A percentile compares a stretch with the other conserved stretches of the same genome.
phyloP scores from a whole-genome alignment of 2,113 vertebrate species.

The Labrus mixtus region DNA sequence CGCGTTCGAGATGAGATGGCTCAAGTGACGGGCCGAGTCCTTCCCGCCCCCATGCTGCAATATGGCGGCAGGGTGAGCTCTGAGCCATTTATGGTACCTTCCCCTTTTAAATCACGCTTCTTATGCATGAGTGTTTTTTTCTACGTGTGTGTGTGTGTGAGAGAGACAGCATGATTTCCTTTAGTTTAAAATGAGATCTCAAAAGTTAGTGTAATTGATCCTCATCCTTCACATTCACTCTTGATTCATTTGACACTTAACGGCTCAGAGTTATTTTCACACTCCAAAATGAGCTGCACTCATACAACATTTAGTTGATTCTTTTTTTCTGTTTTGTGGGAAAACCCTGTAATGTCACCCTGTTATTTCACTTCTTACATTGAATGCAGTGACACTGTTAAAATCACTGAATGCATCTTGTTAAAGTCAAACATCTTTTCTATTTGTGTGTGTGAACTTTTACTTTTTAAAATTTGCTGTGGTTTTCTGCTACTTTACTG shows the following conservation, averaged over 20 bases:
- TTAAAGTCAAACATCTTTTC: background rate
- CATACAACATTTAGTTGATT: too few relatives aligned
- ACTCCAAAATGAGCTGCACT: too few relatives aligned
- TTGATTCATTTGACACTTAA: background rate
- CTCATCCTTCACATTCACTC: background rate
- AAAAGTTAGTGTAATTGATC: background rate
- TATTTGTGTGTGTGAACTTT: background rate
- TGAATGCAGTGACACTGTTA: background rate
- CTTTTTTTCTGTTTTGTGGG: background rate
- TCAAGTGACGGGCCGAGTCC: constrained; percentile 94
- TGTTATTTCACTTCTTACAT: background rate
- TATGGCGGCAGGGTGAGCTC: constrained; percentile 95
- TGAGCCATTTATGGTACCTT: constrained; percentile 82
- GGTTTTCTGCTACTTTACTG: constrained; percentile 1
- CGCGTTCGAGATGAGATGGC: constrained; percentile 97
- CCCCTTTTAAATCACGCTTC: constrained; percentile 73
- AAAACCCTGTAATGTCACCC: constrained; percentile 8
- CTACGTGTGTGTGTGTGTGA: constrained; percentile 11
- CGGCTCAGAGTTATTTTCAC: background rate
- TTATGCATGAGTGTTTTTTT: constrained; percentile 36
- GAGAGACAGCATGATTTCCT: constrained; percentile 7
- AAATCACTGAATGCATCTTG: background rate
- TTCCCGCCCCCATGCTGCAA: constrained; percentile 97
- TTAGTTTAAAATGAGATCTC: background rate
- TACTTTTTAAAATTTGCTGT: background rate